Base-by-base conservation (phyloP, 2,113 vertebrate species). In the Egretta garzetta region DNA sequence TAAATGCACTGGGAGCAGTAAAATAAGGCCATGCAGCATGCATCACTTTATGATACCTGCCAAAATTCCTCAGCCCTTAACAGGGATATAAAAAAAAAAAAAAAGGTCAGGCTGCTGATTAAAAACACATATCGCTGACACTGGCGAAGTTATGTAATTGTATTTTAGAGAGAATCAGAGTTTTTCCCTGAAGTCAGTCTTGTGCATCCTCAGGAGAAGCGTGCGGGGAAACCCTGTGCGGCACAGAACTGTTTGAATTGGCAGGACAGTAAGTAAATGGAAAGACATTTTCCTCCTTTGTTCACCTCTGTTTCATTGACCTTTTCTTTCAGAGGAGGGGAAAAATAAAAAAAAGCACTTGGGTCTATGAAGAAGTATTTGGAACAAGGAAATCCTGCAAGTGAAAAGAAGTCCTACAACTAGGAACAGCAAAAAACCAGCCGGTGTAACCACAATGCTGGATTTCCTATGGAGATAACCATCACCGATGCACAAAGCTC, bases 301-400 rank as follows among this genome's bases (percentile, higher is more conserved):
- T 50, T 96, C 62, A 91, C 81, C 59, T 90, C 70, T 60, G 26
- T 52, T 41, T 95, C 88, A 91, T 26, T 93, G 64, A 93, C 50
- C 26, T 97, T 95, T 97, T 85, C 88, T 96, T 98, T 87, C 93
- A 98, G 93, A 84, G 50, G 10, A 56, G 49, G 37, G 23, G 28
- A 55, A 27, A 76, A 80, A 49, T 41, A 80, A 58, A 79, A 76
- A 49, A 43, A 80, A 52, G 26, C 7, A 9, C 59, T 85, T 64
- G 49, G 27, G 28, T 91, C 77, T 59, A 12, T 35, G 22, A 90
- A 71, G 82, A 86, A 94, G 70, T 76, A 86, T 24, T 53, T 53
- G 64, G 28, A 96, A 53, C 67, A 93, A 95, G 92, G 80, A 91
- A 81, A 39, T 60, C 19, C 41, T 77, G 35, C 30, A 64, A 94